These are phyloP conservation scores for Heliconius erato DNA, from an alignment of 2,888 invertebrate species.

Conservation along the genomic window DNA sequence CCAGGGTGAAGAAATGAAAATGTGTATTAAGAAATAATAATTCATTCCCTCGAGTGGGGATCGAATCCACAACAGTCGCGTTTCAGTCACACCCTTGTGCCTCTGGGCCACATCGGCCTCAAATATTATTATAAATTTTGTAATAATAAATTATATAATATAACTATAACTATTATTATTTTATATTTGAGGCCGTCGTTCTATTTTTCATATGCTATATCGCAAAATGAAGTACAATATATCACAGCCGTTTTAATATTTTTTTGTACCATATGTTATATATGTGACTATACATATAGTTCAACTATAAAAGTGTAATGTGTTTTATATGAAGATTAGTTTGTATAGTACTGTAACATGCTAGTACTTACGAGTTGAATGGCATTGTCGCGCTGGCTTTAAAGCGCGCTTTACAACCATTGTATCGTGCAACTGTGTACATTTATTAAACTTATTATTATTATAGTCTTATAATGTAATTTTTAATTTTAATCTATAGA, in stretches of 20 bases:
- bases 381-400: constrained; percentile 12
- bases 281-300: neutral
- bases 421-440: neutral
- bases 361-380: constrained; percentile 1
- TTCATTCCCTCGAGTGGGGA: too few species aligned
- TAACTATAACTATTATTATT: too few species aligned
- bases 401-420: neutral
- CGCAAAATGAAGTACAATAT: too few species aligned
- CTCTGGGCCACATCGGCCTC: too few species aligned
- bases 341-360: neutral
- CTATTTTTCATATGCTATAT: too few species aligned
- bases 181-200: too few species aligned
- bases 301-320: neutral
- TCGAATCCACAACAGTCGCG: too few species aligned
- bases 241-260: neutral
- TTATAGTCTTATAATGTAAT: neutral
- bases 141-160: too few species aligned
- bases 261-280: neutral
- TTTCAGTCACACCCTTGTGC: too few species aligned
- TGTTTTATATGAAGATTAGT: constrained; percentile 19
- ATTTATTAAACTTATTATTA: constrained; percentile 3
- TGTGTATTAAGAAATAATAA: too few species aligned
- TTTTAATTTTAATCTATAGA: neutral
- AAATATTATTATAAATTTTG: too few species aligned
- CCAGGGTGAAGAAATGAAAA: too few species aligned